Base-by-base conservation (phyloP, 2,113 vertebrate species). In the Platysternon megacephalum region DNA sequence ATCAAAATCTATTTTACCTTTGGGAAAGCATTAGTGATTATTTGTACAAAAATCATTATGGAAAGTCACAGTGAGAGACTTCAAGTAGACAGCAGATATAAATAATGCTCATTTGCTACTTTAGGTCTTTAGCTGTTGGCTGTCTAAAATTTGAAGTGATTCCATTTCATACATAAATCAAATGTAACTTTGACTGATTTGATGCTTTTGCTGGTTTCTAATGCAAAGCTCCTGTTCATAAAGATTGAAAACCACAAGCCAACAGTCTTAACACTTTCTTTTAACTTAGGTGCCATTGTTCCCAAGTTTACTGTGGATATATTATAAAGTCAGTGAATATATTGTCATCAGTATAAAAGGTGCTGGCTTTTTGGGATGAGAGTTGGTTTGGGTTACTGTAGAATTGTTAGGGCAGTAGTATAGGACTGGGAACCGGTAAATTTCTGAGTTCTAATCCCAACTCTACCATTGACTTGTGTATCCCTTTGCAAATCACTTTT, bases 1-100 rank as follows among this genome's bases (percentile, higher is more conserved):
- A 94, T 65, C 12, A 61, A 91, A 91, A 56, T 22, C 44, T 79
- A 10, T 29, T 95, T 96, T 96, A 91, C 95, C 85, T 95, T 92
- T 81, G 87, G 94, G 79, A 89, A 90, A 79, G 3, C n/a, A 13
- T 79, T 87, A 82, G 46, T 78, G 44, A 24, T 86, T 92, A 58
- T 86, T 82, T 84, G 29, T 48, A 17, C 0, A 44, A 68, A 35
- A 72, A n/a, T 6, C 8, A 1, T 78, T 84, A 58, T 7, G 9
- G 39, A 97, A 95, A 58, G 17, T 26, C 88, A 49, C 11, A 44
- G 46, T 11, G 91, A 95, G 90, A 92, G 89, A 94, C 84, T 95
- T 93, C 5, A 89, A 94, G 19, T 80, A 87, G 94, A 94, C 8
- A 53, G 56, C 51, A 96, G 80, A 86, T 22, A 11, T 28, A 81